A percentile compares a stretch with the other conserved stretches of the same genome.
Conservation (phyloP, 2,888 invertebrate species). For the Diplazon laetatorius region DNA sequence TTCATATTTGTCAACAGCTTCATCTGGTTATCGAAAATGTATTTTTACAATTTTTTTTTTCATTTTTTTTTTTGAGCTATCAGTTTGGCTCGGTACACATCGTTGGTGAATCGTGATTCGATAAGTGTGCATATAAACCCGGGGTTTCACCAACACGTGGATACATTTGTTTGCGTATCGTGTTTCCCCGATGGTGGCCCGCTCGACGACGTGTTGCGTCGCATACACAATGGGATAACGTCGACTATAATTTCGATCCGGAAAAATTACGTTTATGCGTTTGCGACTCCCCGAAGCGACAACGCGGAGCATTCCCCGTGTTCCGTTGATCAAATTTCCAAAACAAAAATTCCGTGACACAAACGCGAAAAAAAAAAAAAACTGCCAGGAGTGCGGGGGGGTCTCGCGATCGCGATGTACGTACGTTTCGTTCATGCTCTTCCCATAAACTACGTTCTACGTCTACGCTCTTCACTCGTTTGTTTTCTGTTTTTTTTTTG, state of each 20-base stretch:
- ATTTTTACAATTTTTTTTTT: neutral
- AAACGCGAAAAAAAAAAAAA: neutral
- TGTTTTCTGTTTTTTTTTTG: slow-evolving; percentile 5
- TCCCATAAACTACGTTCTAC: slow-evolving; percentile 12
- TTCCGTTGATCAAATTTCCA: slow-evolving; percentile 25
- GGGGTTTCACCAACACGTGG: slow-evolving; percentile 6
- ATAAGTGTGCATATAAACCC: slow-evolving; percentile 2
- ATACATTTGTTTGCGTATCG: slow-evolving; percentile 5
- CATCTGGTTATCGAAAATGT: neutral
- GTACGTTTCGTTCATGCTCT: slow-evolving; percentile 24
- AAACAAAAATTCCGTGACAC: slow-evolving; percentile 27
- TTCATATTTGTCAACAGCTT: no score
- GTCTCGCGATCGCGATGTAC: neutral
- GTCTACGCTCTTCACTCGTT: slow-evolving; percentile 8
- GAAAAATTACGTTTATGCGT: slow-evolving; percentile 9
- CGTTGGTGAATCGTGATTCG: neutral
- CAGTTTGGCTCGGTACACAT: neutral
- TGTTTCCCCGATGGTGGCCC: slow-evolving; percentile 9
- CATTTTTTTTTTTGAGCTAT: neutral
- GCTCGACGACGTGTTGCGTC: slow-evolving; percentile 23
- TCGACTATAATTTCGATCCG: slow-evolving; percentile 20
- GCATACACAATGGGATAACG: slow-evolving; percentile 21
- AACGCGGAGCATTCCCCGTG: neutral
- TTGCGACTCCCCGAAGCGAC: slow-evolving; percentile 3
- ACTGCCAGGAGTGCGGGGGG: neutral